Conservation (phyloP, 2,113 vertebrate genomes). For the Saimiri boliviensis region DNA sequence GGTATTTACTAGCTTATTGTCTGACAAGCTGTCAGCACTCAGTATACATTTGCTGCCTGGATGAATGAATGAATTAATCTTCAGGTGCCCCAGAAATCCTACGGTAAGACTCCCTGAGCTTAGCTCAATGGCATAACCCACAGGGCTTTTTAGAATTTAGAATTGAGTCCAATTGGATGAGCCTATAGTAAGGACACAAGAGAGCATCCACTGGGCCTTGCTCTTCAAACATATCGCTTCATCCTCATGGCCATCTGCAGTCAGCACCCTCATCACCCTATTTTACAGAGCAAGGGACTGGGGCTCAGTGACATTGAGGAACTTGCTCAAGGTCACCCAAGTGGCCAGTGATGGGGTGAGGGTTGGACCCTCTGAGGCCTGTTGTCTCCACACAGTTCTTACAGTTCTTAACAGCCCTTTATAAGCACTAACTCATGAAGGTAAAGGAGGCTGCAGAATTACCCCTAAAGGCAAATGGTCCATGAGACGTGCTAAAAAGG, state of each 20-base stretch:
- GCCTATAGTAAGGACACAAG: background rate
- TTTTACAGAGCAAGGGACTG: background rate
- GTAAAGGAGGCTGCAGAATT: background rate
- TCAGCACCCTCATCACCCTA: background rate
- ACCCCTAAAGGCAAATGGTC: background rate
- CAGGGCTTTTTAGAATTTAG: background rate
- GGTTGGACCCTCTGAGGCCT: background rate
- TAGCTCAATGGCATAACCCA: background rate
- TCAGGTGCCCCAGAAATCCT: background rate
- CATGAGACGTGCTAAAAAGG: background rate
- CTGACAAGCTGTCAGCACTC: background rate
- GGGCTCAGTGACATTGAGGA: background rate
- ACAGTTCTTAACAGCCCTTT: background rate
- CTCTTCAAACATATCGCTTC: fast-evolving
- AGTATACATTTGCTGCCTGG: fast-evolving
- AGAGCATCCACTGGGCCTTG: background rate
- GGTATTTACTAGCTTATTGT: background rate
- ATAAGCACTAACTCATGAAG: background rate
- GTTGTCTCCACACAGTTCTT: background rate
- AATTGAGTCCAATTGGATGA: background rate
- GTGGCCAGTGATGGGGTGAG: background rate
- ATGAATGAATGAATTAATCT: background rate
- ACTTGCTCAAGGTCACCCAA: background rate
- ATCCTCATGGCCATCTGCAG: fast-evolving
- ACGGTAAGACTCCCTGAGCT: background rate